These are phyloP conservation scores for Blastobasis lacticolella DNA, from an alignment of 2,888 invertebrate species.

Conservation along the genomic window DNA sequence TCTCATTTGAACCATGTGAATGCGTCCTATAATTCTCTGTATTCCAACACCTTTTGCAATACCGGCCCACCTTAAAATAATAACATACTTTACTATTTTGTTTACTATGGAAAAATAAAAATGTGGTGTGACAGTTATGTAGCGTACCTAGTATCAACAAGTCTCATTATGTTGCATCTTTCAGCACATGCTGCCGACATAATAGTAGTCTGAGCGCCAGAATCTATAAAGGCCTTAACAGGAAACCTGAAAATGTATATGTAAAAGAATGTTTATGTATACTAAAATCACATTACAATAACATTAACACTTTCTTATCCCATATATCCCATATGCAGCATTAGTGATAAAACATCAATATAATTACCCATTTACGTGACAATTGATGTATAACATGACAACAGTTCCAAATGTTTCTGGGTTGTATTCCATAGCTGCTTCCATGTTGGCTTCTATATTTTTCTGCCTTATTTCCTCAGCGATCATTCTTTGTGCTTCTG, in stretches of 20 bases:
- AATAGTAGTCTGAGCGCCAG: slow-evolving; percentile 97
- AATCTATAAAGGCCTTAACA: slow-evolving; percentile 98
- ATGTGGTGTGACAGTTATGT: not conserved
- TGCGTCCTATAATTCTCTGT: slow-evolving; percentile 95
- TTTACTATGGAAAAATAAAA: not conserved
- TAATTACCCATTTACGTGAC: slow-evolving; percentile 90
- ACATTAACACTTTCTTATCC: not conserved
- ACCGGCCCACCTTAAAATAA: slow-evolving; percentile 85
- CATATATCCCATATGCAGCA: not conserved
- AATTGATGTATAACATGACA: slow-evolving; percentile 97
- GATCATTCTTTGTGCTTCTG: slow-evolving; percentile 94
- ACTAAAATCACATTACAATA: not conserved
- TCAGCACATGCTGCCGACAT: slow-evolving; percentile 98
- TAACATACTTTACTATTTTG: not conserved
- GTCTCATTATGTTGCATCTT: slow-evolving; percentile 91
- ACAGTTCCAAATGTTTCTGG: slow-evolving; percentile 99
- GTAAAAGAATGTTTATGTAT: not conserved
- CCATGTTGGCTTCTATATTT: slow-evolving; percentile 98
- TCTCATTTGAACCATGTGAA: slow-evolving; percentile 98
- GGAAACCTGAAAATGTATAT: slow-evolving; percentile 71
- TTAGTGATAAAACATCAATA: not conserved
- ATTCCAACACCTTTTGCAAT: slow-evolving; percentile 98
- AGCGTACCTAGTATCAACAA: slow-evolving; percentile 83
- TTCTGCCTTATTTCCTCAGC: slow-evolving; percentile 96
- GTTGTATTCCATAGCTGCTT: slow-evolving; percentile 98